Conservation (phyloP, 2,888 invertebrate species). For the Monoplex corrugatus region DNA sequence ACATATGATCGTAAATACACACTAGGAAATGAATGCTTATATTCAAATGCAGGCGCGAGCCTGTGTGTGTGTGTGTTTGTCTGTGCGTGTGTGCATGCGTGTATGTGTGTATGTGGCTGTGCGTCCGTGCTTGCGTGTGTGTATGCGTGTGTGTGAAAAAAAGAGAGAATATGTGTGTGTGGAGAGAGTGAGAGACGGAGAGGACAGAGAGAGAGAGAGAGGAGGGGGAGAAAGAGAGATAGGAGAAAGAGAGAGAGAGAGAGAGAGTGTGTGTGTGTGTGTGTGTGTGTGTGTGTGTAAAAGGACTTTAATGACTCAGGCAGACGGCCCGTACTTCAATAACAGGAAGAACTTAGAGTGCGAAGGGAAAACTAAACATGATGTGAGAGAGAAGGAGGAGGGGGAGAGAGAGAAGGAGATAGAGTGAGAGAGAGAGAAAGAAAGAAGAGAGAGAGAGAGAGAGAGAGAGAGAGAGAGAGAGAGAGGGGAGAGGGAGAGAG, state of each 20-base stretch:
- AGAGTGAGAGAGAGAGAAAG: too few relatives aligned
- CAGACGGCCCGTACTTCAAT: background rate
- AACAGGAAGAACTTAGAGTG: too few relatives aligned
- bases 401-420: too few relatives aligned
- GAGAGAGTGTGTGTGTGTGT: background rate
- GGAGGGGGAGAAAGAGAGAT: background rate
- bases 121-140: background rate
- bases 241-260: background rate
- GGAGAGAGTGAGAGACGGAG: background rate
- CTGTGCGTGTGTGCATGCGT: too few relatives aligned
- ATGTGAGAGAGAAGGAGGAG: too few relatives aligned
- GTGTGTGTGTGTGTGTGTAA: background rate
- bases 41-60: too few relatives aligned
- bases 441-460: too few relatives aligned
- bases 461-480: background rate
- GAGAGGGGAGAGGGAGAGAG: background rate
- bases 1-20: too few relatives aligned
- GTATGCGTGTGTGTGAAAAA: background rate
- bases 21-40: too few relatives aligned
- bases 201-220: too few relatives aligned
- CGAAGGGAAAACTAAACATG: too few relatives aligned
- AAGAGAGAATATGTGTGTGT: background rate
- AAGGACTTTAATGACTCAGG: background rate
- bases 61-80: too few relatives aligned
- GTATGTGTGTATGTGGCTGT: conserved; percentile 14